Evolutionary conservation across 2,113 vertebrate species (phyloP).

Genomic region (Bothrops jararaca): DNA sequence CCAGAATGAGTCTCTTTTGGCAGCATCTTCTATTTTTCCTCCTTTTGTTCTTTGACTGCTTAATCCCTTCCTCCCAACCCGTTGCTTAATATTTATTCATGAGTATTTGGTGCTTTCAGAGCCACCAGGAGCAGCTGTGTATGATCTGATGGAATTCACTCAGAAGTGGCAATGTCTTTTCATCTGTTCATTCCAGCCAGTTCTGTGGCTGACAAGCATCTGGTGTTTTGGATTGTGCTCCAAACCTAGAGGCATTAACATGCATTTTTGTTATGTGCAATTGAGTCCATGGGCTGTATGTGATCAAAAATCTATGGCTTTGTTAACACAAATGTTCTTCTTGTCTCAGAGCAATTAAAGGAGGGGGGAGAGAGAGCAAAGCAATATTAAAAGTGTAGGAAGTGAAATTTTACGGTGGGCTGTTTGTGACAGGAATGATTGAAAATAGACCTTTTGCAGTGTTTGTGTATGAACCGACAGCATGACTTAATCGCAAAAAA

Average conservation of each 20-base stretch:
- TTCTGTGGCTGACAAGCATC: constrained; percentile 57
- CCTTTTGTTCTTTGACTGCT: constrained; percentile 63
- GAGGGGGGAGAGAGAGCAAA: neutral
- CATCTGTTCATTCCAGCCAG: constrained; percentile 54
- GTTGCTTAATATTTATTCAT: constrained; percentile 69
- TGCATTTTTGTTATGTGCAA: constrained; percentile 13
- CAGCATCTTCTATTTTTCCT: constrained; percentile 49
- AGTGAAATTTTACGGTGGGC: neutral
- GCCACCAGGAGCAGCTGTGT: constrained; percentile 65
- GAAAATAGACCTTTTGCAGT: neutral
- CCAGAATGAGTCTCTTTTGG: constrained; percentile 54
- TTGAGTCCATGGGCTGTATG: constrained; percentile 41
- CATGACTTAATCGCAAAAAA: neutral
- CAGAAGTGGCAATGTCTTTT: constrained; percentile 61
- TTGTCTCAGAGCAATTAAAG: neutral
- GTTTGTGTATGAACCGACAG: neutral
- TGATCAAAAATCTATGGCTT: neutral
- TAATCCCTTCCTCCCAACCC: constrained; percentile 5
- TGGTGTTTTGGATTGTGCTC: constrained; percentile 54
- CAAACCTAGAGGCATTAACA: constrained; percentile 34
- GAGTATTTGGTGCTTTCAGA: constrained; percentile 61
- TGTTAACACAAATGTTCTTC: constrained; percentile 18
- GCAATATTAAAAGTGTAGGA: neutral
- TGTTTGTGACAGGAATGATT: neutral
- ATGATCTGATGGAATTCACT: constrained; percentile 66